These are phyloP conservation scores for Caenorhabditis japonica DNA, from an alignment of 2,888 invertebrate genomes.

Conservation along the genomic window DNA sequence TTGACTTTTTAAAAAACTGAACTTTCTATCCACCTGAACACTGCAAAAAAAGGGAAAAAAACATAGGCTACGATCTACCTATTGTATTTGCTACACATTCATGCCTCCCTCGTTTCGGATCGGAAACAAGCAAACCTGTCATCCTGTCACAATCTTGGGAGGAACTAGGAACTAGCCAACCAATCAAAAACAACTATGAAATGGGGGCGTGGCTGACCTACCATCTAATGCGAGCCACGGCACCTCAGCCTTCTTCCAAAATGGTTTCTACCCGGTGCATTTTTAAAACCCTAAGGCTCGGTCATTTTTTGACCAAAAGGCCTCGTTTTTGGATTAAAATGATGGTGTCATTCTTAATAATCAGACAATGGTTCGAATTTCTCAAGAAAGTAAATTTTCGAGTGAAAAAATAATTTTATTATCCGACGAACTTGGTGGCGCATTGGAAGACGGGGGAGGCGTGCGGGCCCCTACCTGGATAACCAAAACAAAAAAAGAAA, in stretches of 20 bases:
- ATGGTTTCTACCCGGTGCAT: too few species aligned
- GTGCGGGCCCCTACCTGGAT: too few species aligned
- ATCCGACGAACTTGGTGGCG: too few species aligned
- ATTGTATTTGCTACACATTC: constrained; percentile 31
- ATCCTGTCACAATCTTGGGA: constrained; percentile 25
- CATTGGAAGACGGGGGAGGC: too few species aligned
- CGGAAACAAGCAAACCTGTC: constrained; percentile 36
- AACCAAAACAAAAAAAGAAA: too few species aligned
- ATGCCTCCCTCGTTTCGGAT: constrained; percentile 10
- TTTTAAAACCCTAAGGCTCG: constrained; percentile 3
- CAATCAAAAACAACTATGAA: constrained; percentile 43
- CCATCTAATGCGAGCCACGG: constrained; percentile 3
- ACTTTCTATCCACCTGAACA: constrained; percentile 1
- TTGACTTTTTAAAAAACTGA: constrained; percentile 48
- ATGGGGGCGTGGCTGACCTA: constrained; percentile 16
- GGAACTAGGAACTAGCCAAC: constrained; percentile 28
- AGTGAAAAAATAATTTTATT: too few species aligned
- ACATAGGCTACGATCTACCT: neutral
- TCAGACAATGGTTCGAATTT: too few species aligned
- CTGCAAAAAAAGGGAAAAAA: constrained; percentile 1
- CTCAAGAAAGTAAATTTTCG: too few species aligned
- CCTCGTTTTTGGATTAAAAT: too few species aligned
- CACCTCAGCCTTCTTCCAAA: too few species aligned
- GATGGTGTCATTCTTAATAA: too few species aligned
- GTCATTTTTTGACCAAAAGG: neutral